These are phyloP conservation scores for Heliconius nattereri DNA, from an alignment of 1,140 invertebrate species.

Conservation along the genomic window DNA sequence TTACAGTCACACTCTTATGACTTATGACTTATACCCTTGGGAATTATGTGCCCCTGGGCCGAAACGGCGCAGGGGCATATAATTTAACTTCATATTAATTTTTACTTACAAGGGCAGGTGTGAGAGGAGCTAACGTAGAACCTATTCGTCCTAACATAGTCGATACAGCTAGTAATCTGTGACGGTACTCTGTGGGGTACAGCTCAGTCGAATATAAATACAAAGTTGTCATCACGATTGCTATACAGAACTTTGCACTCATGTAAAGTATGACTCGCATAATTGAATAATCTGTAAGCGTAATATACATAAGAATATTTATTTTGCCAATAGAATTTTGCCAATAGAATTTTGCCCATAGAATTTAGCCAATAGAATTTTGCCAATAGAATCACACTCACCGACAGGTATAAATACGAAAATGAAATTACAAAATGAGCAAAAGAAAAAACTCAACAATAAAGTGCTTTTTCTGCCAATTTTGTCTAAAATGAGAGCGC, in stretches of 20 bases:
- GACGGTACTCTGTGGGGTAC: constrained; percentile 84
- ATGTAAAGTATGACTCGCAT: constrained; percentile 49
- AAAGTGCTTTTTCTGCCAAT: constrained; percentile 84
- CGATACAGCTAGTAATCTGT: constrained; percentile 81
- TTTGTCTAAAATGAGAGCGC: constrained; percentile 83
- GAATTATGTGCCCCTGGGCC: no score
- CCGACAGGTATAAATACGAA: constrained; percentile 62
- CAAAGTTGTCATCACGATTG: constrained; percentile 82
- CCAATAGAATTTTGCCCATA: neutral
- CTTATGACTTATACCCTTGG: no score
- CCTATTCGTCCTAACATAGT: constrained; percentile 59
- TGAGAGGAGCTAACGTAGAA: constrained; percentile 53
- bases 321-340: neutral
- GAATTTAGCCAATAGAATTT: neutral
- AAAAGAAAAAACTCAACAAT: constrained; percentile 82
- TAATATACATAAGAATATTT: neutral
- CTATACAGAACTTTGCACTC: constrained; percentile 83
- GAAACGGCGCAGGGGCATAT: no score
- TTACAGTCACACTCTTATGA: no score
- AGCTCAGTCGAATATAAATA: constrained; percentile 86
- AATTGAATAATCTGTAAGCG: constrained; percentile 35
- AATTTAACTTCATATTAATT: neutral
- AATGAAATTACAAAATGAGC: constrained; percentile 77
- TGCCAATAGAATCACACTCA: constrained; percentile 39
- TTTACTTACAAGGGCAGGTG: constrained; percentile 45